phyloP scores from a whole-genome alignment of 1,140 invertebrate species.

The Psix sp. region DNA sequence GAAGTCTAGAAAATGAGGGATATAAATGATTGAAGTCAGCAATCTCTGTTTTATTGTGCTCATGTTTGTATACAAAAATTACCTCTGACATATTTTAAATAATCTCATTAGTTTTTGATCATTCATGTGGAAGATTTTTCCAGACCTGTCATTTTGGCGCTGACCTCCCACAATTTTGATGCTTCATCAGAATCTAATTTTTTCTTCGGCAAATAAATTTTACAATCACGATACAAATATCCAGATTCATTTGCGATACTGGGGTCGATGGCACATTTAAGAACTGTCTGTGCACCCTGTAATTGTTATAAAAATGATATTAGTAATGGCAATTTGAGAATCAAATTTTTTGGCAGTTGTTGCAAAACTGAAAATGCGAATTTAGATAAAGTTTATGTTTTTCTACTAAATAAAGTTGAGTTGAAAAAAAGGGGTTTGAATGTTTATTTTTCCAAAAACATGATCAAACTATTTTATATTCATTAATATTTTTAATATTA shows the following conservation, averaged over 20 bases:
- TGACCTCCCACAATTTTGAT: constrained; percentile 84
- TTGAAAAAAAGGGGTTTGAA: constrained; percentile 1
- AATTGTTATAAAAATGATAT: constrained; percentile 37
- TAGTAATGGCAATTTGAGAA: constrained; percentile 13
- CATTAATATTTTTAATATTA: too few relatives aligned
- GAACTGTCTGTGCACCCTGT: constrained; percentile 85
- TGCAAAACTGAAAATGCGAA: not conserved
- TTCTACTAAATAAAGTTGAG: constrained; percentile 3
- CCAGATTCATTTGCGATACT: constrained; percentile 81
- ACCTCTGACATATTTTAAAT: too few relatives aligned
- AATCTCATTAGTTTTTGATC: too few relatives aligned
- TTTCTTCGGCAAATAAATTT: constrained; percentile 80
- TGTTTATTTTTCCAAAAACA: too few relatives aligned
- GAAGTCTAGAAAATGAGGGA: constrained; percentile 14
- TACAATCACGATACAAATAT: constrained; percentile 85
- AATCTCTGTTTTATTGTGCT: constrained; percentile 40
- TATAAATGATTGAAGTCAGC: not conserved
- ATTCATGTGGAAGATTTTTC: constrained; percentile 40
- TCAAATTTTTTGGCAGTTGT: not conserved
- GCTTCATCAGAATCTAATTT: constrained; percentile 80
- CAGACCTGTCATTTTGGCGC: constrained; percentile 77
- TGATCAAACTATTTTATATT: too few relatives aligned
- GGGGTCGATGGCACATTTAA: constrained; percentile 85
- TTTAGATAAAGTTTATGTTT: not conserved
- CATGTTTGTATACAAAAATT: constrained; percentile 40